A percentile compares a stretch with the other conserved stretches of the same genome.
Conservation (phyloP, 2,797 vertebrate genomes). For the Silurus lanzhouensis region DNA sequence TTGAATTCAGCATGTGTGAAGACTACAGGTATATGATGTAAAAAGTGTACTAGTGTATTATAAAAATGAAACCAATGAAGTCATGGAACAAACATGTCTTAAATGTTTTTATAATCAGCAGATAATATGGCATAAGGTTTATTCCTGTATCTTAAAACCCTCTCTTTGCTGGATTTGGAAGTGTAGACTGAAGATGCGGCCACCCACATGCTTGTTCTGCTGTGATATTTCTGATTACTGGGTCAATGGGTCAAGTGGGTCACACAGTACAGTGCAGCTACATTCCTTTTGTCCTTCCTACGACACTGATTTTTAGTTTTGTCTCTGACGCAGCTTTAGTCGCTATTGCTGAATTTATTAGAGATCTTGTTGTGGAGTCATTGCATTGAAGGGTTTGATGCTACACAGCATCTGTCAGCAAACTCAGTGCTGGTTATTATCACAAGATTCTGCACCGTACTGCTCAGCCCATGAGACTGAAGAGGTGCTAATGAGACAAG, state of each 20-base stretch:
- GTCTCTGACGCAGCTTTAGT: background rate
- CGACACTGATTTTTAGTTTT: background rate
- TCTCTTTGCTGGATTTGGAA: constrained; percentile 2
- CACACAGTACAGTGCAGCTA: constrained; percentile 17
- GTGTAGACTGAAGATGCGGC: constrained; percentile 21
- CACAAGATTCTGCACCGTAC: background rate
- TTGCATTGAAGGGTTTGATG: constrained; percentile 7
- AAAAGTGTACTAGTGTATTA: background rate
- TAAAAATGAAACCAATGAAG: background rate
- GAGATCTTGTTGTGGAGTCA: background rate
- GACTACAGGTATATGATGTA: background rate
- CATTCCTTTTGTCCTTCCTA: constrained; percentile 13
- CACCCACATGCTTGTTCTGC: constrained; percentile 26
- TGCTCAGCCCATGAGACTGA: constrained; percentile 19
- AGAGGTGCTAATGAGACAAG: background rate
- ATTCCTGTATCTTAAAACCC: constrained; percentile 33
- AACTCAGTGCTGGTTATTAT: background rate
- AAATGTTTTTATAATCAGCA: constrained; percentile 14
- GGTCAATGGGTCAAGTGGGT: constrained; percentile 52
- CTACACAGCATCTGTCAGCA: constrained; percentile 8
- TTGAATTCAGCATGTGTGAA: background rate
- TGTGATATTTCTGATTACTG: constrained; percentile 53
- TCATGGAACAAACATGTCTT: background rate
- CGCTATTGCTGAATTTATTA: background rate
- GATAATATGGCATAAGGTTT: constrained; percentile 27